Base-by-base conservation (phyloP, 2,888 invertebrate species). In the Cosmorhoe ocellata region DNA sequence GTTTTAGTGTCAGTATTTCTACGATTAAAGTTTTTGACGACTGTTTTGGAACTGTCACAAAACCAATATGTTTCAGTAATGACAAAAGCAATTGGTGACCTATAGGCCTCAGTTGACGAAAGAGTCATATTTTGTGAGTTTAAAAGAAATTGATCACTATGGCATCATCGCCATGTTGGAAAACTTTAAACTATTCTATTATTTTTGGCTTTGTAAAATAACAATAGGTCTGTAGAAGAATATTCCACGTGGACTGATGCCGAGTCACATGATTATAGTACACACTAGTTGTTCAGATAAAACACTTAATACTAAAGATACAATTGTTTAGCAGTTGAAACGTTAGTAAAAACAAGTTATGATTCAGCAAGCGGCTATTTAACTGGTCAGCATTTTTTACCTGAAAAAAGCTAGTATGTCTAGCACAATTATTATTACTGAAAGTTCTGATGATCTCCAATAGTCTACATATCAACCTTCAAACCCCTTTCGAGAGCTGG, bases 241-340 rank as follows among this genome's bases (percentile, higher is more conserved):
- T 56, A 34, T 31, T 61, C 58, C 76, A 73, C 73, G 73, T 74
- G 71, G 56, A 54, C 11, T 41, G 34, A 22, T 45, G 34, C 47
- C 43, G 47, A 36, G 60, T 66, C 67, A 66, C 71, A 71, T 68
- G 74, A 60, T 61, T 44, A 34, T 18, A 69, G 71, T 71, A 70
- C 51, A 58, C 14, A 32, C 4, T 4, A 53, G 22, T 56, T 48
- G 33, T 50, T 44, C 13, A 64, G 39, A 71, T 48, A 37, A 36
- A 48, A 14, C 11, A 32, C 11, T 38, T 1, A 27, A 31, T 33
- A n/a, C 12, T 14, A 5, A 30, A 30, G 11, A 3, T 11, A 10
- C 28, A 24, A 30, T 24, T 24, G 7, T 6, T 24, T 6, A 18
- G n/a, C n/a, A 18, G 18, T 18, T 3, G 18, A 18, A 18, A n/a